Base-by-base conservation (phyloP, 2,113 vertebrate genomes). In the Chlorodrepanis virens region DNA sequence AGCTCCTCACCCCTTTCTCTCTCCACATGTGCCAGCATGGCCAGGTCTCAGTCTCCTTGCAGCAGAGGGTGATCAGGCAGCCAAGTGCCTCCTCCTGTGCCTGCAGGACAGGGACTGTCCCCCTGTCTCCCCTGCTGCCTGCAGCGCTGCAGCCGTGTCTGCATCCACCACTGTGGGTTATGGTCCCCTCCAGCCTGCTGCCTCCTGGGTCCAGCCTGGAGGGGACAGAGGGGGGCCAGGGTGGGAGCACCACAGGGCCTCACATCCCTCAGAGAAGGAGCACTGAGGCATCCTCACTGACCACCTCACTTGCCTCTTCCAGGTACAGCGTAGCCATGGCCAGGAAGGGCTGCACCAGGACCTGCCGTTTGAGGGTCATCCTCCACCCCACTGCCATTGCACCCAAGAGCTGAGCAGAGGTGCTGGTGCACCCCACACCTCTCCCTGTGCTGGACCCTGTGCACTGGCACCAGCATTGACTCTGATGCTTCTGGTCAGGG, bases 71-170 rank as follows among this genome's bases (percentile, higher is more conserved):
- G 61, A 65, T 37, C 4, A 0, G 9, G 27, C 10, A 0, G 67
- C 45, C 8, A 6, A 54, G 16, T 95, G 91, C 87, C 56, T 33
- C 21, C 20, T 83, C 53, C 87, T 63, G 40, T 96, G 95, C 63
- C 61, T 91, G 39, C 70, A 90, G 74, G 96, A 96, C 82, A 52
- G 28, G 37, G 91, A 95, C 10, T 96, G 96, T 5, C 50, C 91
- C 19, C 59, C 39, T 0, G 2, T 47, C 8, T 54, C 27, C 52
- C 52, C 28, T 91, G 96, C 84, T 96, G 96, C 81, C 87, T 85
- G 52, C 89, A 7, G 31, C 33, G 35, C 83, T 97, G 94, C 2
- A 77, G 83, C 37, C 0, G 29, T 7, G 6, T 44, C 1, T 97
- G 96, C 0, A 0, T 65, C 24, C n/a, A 11, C 61, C 49, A 0